Evolutionary conservation across 2,797 vertebrate species (phyloP).

Genomic region (Pipistrellus pipistrellus): DNA sequence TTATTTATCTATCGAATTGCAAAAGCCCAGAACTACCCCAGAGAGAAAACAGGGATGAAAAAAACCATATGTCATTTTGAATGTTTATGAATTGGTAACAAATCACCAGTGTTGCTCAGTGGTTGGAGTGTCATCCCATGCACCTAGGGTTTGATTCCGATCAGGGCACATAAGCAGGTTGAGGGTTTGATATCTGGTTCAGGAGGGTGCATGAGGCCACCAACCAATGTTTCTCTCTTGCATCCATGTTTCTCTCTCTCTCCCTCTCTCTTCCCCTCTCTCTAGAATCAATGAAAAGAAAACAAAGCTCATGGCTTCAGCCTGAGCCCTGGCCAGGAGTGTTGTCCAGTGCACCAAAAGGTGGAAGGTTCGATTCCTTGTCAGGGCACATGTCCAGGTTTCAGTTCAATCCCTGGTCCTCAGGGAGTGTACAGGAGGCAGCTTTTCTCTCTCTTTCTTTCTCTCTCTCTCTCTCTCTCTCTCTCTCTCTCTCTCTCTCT

Average conservation of each 20-base stretch:
- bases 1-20: constrained; percentile 70
- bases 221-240: neutral
- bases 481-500: no score
- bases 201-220: neutral
- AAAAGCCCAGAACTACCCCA: constrained; percentile 66
- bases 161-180: neutral
- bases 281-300: neutral
- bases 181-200: neutral
- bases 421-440: no score
- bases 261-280: neutral
- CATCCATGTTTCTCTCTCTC: neutral
- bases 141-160: neutral
- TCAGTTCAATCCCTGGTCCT: neutral
- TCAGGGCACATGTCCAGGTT: neutral
- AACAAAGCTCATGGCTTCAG: constrained; percentile 50
- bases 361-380: neutral
- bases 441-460: neutral
- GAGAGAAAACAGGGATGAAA: constrained; percentile 53
- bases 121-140: neutral
- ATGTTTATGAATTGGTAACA: neutral
- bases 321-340: neutral
- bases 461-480: neutral
- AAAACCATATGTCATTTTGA: constrained; percentile 73
- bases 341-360: neutral
- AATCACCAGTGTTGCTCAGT: neutral